Evolutionary conservation across 1,140 invertebrate genomes (phyloP), one percentile per base, ranked within the genome.

Genomic region (Rhyzopertha dominica): DNA sequence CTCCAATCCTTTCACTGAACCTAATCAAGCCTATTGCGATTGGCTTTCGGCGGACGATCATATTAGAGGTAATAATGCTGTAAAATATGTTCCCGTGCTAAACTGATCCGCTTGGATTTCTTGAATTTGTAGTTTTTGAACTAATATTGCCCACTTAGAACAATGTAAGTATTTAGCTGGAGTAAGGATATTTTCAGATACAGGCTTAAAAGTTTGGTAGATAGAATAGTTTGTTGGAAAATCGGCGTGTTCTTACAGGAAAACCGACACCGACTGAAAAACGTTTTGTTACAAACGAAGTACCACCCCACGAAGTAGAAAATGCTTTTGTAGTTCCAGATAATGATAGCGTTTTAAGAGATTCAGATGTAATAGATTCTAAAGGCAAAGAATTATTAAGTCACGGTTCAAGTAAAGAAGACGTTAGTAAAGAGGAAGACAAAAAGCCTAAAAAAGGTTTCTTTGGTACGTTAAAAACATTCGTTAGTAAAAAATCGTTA

Each of bases 161-260:
- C 31, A 36, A 48, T 47, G 19, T n/a, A n/a, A n/a, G n/a, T n/a
- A 10, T 19, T 42, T 22, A 26, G 41, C 53, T 61, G 57, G 53
- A 61, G 62, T 66, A 65, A 66, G 59, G 56, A 65, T 66, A 62
- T 58, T 56, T 54, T 50, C 26, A 45, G 31, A 35, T 43, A 42
- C 51, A 57, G 49, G 49, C 48, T 51, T 53, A 49, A 48, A 53
- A 46, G 48, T 60, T 54, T 61, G 50, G 58, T 64, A 62, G 62
- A 58, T 66, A 62, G 57, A 53, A 55, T 57, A 55, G 62, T 61
- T 66, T 65, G 60, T 66, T 65, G 59, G 63, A 65, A 53, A 58
- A 47, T 60, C n/a, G n/a, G 65, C 65, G 66, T 66, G 65, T 67
- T 65, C 55, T 66, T 67, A 47, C 65, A 67, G 65, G 63, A 65